Percentiles rank a stretch among this genome's conserved stretches.
Conservation (phyloP, 2,113 vertebrate genomes). For the Bungarus multicinctus region DNA sequence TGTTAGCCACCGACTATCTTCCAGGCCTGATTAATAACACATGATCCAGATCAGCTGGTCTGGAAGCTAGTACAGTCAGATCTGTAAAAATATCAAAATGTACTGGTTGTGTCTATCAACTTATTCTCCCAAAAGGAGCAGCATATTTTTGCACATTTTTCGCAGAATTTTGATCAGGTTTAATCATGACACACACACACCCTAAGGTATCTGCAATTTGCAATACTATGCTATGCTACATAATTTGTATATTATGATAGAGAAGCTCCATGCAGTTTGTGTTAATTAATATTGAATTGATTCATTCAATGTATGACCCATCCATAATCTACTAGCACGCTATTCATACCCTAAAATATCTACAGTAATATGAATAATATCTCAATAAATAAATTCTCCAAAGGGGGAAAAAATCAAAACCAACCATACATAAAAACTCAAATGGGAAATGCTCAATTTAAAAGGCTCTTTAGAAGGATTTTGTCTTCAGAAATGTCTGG, state of each 20-base stretch:
- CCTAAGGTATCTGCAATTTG: neutral
- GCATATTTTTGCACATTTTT: neutral
- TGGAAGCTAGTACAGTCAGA: neutral
- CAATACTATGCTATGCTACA: neutral
- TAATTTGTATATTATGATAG: neutral
- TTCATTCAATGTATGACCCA: neutral
- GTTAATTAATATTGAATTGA: neutral
- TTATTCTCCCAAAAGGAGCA: too few species aligned
- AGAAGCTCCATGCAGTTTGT: neutral
- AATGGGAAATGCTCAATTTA: neutral
- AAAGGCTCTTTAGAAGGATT: neutral
- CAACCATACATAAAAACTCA: neutral
- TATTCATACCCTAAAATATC: neutral
- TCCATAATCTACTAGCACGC: neutral
- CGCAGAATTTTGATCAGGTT: neutral
- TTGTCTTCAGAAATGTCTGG: neutral
- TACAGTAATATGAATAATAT: neutral
- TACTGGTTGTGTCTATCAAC: neutral
- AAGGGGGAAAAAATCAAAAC: neutral
- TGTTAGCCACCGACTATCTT: neutral
- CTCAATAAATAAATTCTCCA: neutral
- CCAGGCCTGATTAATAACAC: neutral
- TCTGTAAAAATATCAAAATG: neutral
- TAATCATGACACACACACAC: neutral
- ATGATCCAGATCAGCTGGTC: neutral